A percentile compares a stretch with the other conserved stretches of the same genome.
Evolutionary conservation across 2,888 invertebrate genomes (phyloP).

Genomic region (Tribolium freemani): DNA sequence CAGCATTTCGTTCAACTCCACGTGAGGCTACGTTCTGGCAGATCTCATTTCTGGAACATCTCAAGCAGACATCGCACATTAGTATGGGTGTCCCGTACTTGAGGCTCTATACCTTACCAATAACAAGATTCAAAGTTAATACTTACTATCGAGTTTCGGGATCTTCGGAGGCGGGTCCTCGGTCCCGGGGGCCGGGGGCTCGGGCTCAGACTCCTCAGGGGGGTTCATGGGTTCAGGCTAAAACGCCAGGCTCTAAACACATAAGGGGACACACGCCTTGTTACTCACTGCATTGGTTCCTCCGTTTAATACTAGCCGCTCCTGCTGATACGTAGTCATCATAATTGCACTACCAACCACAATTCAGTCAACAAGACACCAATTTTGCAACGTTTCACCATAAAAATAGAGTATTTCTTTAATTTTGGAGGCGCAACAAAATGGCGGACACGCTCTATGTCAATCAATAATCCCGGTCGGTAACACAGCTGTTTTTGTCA

Average conservation of each 20-base stretch:
- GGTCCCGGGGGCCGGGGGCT: slow-evolving; percentile 65
- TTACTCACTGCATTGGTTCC: slow-evolving; percentile 46
- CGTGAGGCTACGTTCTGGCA: slow-evolving; percentile 65
- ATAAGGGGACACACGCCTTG: not conserved
- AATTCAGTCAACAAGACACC: not conserved
- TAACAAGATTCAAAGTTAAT: slow-evolving; percentile 47
- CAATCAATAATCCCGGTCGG: slow-evolving; percentile 22
- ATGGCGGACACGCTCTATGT: slow-evolving; percentile 34
- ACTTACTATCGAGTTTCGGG: slow-evolving; percentile 62
- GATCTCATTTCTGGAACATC: slow-evolving; percentile 70
- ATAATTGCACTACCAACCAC: slow-evolving; percentile 51
- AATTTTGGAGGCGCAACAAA: slow-evolving; percentile 21
- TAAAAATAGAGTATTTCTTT: slow-evolving; percentile 5
- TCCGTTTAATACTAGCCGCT: slow-evolving; percentile 56
- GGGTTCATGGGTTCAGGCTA: slow-evolving; percentile 4
- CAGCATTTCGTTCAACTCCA: slow-evolving; percentile 64
- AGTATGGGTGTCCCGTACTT: slow-evolving; percentile 64
- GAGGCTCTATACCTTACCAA: slow-evolving; percentile 53
- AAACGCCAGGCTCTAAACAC: not conserved
- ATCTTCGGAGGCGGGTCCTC: slow-evolving; percentile 62
- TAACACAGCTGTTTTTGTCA: not conserved
- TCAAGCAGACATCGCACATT: slow-evolving; percentile 70
- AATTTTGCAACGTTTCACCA: slow-evolving; percentile 2
- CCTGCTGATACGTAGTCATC: slow-evolving; percentile 65
- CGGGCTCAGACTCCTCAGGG: slow-evolving; percentile 40